Base-by-base conservation (phyloP, 2,113 vertebrate species). In the Platichthys stellatus region DNA sequence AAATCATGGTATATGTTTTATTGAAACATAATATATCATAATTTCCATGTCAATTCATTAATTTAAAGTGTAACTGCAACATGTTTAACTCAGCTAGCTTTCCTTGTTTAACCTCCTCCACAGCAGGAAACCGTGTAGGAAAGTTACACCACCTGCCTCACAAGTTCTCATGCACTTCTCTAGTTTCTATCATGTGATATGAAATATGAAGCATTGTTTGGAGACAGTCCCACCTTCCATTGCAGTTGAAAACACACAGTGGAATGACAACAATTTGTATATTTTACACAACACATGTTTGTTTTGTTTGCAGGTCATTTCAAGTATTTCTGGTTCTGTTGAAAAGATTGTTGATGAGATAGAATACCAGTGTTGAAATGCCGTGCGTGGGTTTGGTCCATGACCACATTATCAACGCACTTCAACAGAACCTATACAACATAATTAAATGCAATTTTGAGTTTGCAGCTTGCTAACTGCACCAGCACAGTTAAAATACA, bases 381-480 rank as follows among this genome's bases (percentile, higher is more conserved):
- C 53, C 49, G 78, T 6, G 18, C 13, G 14, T 57, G 57, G 69
- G 57, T 69, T 63, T 18, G 76, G 63, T 77, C 12, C 51, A 18
- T 76, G 63, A 43, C 20, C 28, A 9, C 3, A 3, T n/a, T 3
- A 20, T 13, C 2, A 69, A 63, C 31, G 40, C 7, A 10, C 3
- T 21, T 38, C 8, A 9, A 35, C 31, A 35, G 18, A 38, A 47
- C 20, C 7, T 21, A 12, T 18, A 62, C 35, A 10, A 35, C 43
- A 45, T 43, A n/a, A 51, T 51, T 12, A 43, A 51, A 54, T 6
- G 17, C 4, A 1, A 53, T 43, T 51, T 64, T 21, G 18, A 10
- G 0, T 24, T 12, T 11, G 7, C 23, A 5, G 10, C 3, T 56
- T 56, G 54, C n/a, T 9, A 23, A 23, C 11, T 56, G 31, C 53